These are phyloP conservation scores for Egretta garzetta DNA, from an alignment of 2,113 vertebrate genomes.

Conservation along the genomic window DNA sequence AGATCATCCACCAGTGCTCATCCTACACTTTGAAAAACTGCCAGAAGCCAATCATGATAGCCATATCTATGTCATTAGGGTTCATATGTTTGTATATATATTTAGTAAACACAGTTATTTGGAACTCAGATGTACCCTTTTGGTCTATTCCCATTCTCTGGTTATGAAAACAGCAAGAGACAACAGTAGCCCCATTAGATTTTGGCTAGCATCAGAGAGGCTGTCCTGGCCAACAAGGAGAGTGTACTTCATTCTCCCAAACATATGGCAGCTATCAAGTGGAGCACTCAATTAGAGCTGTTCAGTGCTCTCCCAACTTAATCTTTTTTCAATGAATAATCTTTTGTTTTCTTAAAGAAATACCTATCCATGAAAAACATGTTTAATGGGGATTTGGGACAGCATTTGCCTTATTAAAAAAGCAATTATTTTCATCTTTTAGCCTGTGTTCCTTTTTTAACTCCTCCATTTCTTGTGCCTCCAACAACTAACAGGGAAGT, in stretches of 20 bases:
- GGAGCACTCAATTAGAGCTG: neutral
- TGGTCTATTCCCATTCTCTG: neutral
- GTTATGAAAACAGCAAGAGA: neutral
- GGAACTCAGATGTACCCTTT: neutral
- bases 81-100: neutral
- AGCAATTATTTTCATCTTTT: neutral
- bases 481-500: neutral
- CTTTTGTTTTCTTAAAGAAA: neutral
- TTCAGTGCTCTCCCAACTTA: neutral
- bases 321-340: neutral
- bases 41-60: neutral
- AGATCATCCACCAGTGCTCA: neutral
- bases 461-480: neutral
- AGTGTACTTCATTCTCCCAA: neutral
- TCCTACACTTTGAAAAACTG: neutral
- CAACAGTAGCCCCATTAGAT: neutral
- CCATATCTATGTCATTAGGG: neutral
- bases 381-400: neutral
- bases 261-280: conserved; percentile 20
- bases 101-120: neutral
- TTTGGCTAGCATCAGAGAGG: neutral
- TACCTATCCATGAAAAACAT: neutral
- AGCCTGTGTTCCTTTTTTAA: neutral
- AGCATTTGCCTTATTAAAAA: neutral
- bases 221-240: neutral